phyloP scores from a whole-genome alignment of 2,888 invertebrate species.

The Idaea straminata region DNA sequence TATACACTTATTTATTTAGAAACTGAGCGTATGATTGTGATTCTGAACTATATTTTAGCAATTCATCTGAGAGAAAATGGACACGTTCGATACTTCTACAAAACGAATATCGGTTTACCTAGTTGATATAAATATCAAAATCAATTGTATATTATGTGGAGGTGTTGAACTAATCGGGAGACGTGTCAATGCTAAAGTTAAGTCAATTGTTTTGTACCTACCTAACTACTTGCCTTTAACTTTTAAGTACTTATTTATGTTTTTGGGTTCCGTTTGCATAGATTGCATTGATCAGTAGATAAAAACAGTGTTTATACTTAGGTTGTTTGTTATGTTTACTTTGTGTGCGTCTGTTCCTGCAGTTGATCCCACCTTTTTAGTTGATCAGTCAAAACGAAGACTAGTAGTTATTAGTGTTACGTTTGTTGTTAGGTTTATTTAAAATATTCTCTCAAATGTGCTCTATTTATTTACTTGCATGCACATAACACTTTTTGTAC shows the following conservation, averaged over 20 bases:
- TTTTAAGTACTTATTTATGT: constrained; percentile 14
- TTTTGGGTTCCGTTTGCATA: constrained; percentile 8
- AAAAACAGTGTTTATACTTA: constrained; percentile 17
- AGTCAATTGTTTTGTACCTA: constrained; percentile 52
- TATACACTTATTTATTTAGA: constrained; percentile 76
- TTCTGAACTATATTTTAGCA: constrained; percentile 56
- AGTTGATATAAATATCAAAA: neutral
- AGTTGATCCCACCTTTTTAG: constrained; percentile 69
- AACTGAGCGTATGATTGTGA: constrained; percentile 64
- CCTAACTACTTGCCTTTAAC: constrained; percentile 20
- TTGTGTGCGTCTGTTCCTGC: constrained; percentile 54
- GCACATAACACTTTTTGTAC: constrained; percentile 62
- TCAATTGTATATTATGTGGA: constrained; percentile 5
- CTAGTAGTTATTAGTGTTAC: constrained; percentile 74
- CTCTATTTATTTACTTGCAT: constrained; percentile 60
- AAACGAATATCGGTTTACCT: neutral
- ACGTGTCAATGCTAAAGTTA: constrained; percentile 39
- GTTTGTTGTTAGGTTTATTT: constrained; percentile 70
- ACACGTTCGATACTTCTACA: constrained; percentile 36
- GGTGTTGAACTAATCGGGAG: constrained; percentile 37
- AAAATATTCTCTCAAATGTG: constrained; percentile 48
- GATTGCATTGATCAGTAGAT: constrained; percentile 4
- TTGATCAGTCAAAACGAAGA: constrained; percentile 74
- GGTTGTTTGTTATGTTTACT: constrained; percentile 27
- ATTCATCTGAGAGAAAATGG: constrained; percentile 54